Evolutionary conservation across 2,888 invertebrate species (phyloP), one percentile per base, ranked within the genome.

Genomic region (Tineola bisselliella): DNA sequence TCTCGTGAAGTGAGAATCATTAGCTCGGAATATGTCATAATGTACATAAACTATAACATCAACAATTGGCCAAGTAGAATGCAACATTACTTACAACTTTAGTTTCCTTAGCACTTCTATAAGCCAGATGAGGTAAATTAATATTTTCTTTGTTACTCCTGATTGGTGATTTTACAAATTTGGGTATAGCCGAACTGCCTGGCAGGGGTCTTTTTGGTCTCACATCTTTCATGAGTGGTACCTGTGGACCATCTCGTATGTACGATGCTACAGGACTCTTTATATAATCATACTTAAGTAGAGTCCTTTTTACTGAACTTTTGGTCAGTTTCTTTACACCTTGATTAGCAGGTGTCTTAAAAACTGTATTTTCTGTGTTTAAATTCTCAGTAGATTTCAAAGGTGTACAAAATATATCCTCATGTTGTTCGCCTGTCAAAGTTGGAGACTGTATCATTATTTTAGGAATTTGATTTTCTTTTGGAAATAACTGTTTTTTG

Each of bases 211-310:
- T 81, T 48, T 70, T 74, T n/a, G 78, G 79, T 44, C 70, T 70
- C 0, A 84, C 70, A 69, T 78, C 71, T 67, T 74, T 76, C 0
- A 81, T 64, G 25, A 81, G 65, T 61, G 80, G 77, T 19, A 69
- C 73, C 66, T 75, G 73, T 3, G 82, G 79, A 38, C 73, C 67
- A 33, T 78, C 74, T 33, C 77, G 79, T 8, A 84, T 84, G 56
- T 84, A 84, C 60, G 75, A 71, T 44, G 82, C 82, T 38, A 84
- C 73, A 54, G 84, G 84, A 68, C 84, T 84, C 25, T 68, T 66
- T 38, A 84, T 76, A 62, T 84, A 75, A 62, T 78, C 70, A 65
- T 75, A 83, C 15, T 48, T 48, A 30, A 63, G 63, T 38, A 74
- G 71, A 13, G 74, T 75, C 66, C 69, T 76, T 63, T 70, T 76